Conservation (phyloP, 2,113 vertebrate species). For the Girardinichthys multiradiatus region DNA sequence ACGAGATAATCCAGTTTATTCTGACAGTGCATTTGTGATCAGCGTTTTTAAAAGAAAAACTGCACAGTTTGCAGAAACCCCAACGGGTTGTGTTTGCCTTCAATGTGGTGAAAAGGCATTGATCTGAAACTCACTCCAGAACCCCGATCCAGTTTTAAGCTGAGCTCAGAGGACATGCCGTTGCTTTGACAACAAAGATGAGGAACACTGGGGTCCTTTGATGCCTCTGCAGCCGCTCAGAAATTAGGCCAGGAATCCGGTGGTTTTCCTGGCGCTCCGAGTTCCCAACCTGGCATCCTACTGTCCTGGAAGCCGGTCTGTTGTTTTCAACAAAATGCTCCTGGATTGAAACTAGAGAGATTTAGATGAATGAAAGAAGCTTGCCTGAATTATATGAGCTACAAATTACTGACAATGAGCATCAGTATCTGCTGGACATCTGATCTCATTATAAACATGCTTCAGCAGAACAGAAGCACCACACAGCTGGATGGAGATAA, state of each 20-base stretch:
- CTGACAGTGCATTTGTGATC: not conserved
- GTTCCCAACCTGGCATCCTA: too few species aligned
- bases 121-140: not conserved
- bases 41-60: not conserved
- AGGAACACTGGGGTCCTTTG: not conserved
- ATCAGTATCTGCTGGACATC: too few species aligned
- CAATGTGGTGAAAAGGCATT: not conserved
- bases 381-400: too few species aligned
- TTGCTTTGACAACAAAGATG: conserved; percentile 45
- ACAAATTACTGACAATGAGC: too few species aligned
- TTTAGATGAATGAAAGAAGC: too few species aligned
- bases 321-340: too few species aligned
- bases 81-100: not conserved
- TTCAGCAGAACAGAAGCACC: too few species aligned
- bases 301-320: too few species aligned
- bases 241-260: not conserved
- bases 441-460: too few species aligned
- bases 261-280: too few species aligned
- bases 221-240: not conserved
- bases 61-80: not conserved
- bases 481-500: too few species aligned
- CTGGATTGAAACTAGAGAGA: too few species aligned
- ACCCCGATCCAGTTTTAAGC: conserved; percentile 1
- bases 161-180: conserved; percentile 16
- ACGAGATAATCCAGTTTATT: not conserved